Base-by-base conservation (phyloP, 2,888 invertebrate species). In the Myathropa florea region DNA sequence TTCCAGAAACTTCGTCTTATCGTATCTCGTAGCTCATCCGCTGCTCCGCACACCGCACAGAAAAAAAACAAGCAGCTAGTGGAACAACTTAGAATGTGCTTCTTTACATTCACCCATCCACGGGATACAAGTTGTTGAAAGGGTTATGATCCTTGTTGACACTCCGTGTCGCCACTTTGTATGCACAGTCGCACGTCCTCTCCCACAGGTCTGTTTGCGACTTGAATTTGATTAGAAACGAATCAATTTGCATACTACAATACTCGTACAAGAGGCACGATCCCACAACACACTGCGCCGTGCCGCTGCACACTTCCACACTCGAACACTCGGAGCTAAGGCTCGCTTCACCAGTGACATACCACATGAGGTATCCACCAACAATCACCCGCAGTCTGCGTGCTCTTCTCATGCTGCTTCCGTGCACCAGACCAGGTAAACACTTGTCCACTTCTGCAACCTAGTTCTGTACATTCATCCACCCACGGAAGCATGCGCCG, bases 81-180 rank as follows among this genome's bases (percentile, higher is more conserved):
- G n/a, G n/a, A 46, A 46, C 7, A 18, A 46, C 46, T 18, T 46
- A 46, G 46, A 46, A 46, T 46, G n/a, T 46, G 18, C 46, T 46
- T n/a, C 46, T 18, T 46, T 18, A 18, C 18, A 18, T 46, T 18
- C 46, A 46, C 18, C 46, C 46, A n/a, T 18, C 18, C 46, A 46
- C 1, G 18, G 18, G 7, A 18, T 6, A 46, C 6, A 46, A 46
- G 7, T 18, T 7, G 46, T 2, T 46, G 46, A 30, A 75, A 75
- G 70, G 55, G 65, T 7, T 71, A 23, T 79, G 75, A 84, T 84
- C 83, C 83, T 79, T 84, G 83, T 84, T 84, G 79, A 84, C 83
- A 84, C 60, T 70, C 61, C 46, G 30, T 26, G 65, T 84, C 60
- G 79, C 60, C 79, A 79, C 75, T 84, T 84, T 84, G 79, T 84